Evolutionary conservation across 2,888 invertebrate species (phyloP).

Genomic region (Spialia ferax): DNA sequence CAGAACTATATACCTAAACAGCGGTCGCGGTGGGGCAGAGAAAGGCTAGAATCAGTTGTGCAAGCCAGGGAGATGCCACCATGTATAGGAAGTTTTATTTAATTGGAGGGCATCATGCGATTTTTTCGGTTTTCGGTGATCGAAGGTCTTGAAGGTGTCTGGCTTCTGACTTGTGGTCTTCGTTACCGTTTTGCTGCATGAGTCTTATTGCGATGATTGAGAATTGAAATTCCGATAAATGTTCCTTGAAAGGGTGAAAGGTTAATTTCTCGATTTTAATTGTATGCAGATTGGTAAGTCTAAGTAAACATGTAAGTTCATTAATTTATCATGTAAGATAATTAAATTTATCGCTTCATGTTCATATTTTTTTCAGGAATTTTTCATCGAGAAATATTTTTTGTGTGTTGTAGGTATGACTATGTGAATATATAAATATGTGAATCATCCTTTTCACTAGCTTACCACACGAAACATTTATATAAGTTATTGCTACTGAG

Average conservation of each 20-base stretch:
- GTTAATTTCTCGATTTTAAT: no score
- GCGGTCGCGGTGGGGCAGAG: slow-evolving; percentile 79
- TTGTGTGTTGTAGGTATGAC: no score
- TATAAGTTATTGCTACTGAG: no score
- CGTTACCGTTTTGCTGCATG: no score
- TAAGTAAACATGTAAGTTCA: neutral
- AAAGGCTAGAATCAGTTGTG: slow-evolving; percentile 82
- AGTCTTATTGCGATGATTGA: neutral
- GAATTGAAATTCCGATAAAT: neutral
- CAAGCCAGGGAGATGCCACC: slow-evolving; percentile 81
- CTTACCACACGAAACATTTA: no score
- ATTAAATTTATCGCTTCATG: neutral
- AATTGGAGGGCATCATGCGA: slow-evolving; percentile 76
- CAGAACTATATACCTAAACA: slow-evolving; percentile 76
- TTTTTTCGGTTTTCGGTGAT: slow-evolving; percentile 57
- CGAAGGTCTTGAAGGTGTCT: slow-evolving; percentile 56
- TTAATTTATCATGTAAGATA: neutral
- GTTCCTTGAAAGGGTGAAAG: neutral
- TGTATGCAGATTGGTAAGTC: no score
- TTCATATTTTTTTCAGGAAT: no score
- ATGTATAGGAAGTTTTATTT: slow-evolving; percentile 74
- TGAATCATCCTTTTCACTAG: no score
- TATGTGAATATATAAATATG: no score
- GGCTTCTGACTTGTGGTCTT: slow-evolving; percentile 11
- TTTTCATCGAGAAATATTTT: neutral